Base-by-base conservation (phyloP, 2,888 invertebrate genomes). In the Polydrusus cervinus region DNA sequence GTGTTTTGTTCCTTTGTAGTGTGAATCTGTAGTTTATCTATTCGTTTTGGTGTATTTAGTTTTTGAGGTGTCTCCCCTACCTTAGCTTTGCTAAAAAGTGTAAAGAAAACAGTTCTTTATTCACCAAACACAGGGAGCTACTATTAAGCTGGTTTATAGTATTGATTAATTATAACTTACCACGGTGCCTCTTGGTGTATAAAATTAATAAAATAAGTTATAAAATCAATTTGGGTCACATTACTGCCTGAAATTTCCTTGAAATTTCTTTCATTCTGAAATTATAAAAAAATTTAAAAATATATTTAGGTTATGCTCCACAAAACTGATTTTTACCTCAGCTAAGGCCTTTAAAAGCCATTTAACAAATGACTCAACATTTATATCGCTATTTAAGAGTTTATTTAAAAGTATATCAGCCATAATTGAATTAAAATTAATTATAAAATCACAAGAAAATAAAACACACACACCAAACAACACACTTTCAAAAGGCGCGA, bases 301-400 rank as follows among this genome's bases (percentile, higher is more conserved):
- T 40, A 45, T 25, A 11, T 66, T 25, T 47, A 72, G 61, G 67
- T 72, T 72, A 67, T 13, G 13, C 40, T 25, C 11, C 11, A 9
- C 14, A 34, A 69, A 62, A n/a, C 10, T 55, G 67, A 71, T 30
- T 38, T 78, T 81, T 83, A 89, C 90, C 87, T 89, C 87, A 9
- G 85, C 82, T 18, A 84, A 80, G 69, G 87, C 86, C 77, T 87
- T 83, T 70, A 87, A 86, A 51, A 90, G 80, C 90, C 90, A 90
- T 80, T 87, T 87, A 73, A 87, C 80, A 62, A 90, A 83, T 53
- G 87, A 77, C 25, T 83, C 82, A 34, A 85, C 78, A 53, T 87
- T 85, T 77, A 90, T 82, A 84, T 89, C 88, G 66, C 87, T 87
- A 16, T 83, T 87, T 75, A 90, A 84, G 55, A 88, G 85, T 84